phyloP scores from a whole-genome alignment of 2,888 invertebrate genomes.

The Fragum whitleyi region DNA sequence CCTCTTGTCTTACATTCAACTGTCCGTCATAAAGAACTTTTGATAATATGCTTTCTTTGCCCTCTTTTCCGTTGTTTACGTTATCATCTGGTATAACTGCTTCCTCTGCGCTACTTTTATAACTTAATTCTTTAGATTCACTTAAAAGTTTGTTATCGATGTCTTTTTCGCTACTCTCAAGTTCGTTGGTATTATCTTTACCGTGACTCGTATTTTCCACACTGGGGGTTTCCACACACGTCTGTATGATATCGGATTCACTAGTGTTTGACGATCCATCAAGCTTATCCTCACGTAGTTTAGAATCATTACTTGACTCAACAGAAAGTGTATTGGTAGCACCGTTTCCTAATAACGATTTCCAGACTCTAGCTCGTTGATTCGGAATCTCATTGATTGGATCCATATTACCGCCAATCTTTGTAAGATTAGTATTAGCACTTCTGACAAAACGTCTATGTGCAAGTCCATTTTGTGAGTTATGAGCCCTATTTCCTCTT shows the following conservation, averaged over 20 bases:
- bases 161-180: background rate
- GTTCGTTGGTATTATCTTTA: background rate
- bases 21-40: slow-evolving; percentile 13
- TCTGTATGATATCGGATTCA: background rate
- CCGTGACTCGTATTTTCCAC: background rate
- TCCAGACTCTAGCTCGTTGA: slow-evolving; percentile 4
- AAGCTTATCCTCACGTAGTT: too few species aligned
- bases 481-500: background rate
- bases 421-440: background rate
- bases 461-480: background rate
- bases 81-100: background rate
- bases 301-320: background rate
- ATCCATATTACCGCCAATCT: background rate
- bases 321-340: background rate
- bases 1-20: slow-evolving; percentile 7
- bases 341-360: background rate
- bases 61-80: too few species aligned
- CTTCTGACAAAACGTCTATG: background rate
- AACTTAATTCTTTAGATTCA: background rate
- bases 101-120: background rate
- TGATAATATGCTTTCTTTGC: background rate
- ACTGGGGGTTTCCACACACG: background rate
- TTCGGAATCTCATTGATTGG: slow-evolving; percentile 6
- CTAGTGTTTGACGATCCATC: background rate
- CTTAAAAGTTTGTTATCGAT: too few species aligned